A percentile compares a stretch with the other conserved stretches of the same genome.
Evolutionary conservation across 2,113 vertebrate genomes (phyloP).

Genomic region (Podilymbus podiceps): DNA sequence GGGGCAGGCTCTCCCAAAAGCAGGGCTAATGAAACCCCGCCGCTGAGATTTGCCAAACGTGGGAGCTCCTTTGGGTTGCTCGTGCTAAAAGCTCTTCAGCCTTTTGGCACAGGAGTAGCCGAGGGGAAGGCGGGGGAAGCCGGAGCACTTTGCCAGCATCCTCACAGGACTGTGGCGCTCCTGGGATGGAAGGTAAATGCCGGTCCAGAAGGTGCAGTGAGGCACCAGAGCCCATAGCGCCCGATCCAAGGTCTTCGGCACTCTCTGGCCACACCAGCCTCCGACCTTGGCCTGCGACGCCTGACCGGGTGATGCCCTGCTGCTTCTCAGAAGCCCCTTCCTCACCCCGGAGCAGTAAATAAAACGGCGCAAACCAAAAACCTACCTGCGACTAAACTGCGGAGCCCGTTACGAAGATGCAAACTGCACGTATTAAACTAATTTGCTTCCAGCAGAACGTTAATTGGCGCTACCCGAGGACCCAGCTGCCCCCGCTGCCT

Average conservation of each 20-base stretch:
- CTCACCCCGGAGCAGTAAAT: not conserved
- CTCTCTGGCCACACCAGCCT: not conserved
- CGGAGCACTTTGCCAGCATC: not conserved
- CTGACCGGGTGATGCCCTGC: too few relatives aligned
- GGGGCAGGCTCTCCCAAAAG: not conserved
- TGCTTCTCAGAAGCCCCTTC: not conserved
- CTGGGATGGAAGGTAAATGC: not conserved
- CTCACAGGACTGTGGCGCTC: fast-evolving
- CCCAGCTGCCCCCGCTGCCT: not conserved
- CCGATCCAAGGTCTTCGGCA: not conserved
- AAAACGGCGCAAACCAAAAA: not conserved
- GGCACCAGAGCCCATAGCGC: not conserved
- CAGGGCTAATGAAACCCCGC: fast-evolving
- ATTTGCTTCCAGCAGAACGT: not conserved
- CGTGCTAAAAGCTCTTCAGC: not conserved
- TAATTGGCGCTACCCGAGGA: not conserved
- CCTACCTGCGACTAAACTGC: not conserved
- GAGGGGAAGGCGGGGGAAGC: fast-evolving
- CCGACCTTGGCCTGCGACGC: not conserved
- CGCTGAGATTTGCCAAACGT: fast-evolving
- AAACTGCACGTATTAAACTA: not conserved
- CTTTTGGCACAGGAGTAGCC: fast-evolving
- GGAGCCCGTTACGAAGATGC: not conserved
- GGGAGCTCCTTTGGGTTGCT: not conserved
- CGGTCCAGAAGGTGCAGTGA: not conserved